Evolutionary conservation across 2,113 vertebrate genomes (phyloP).

Genomic region (Platycercus adscitus): DNA sequence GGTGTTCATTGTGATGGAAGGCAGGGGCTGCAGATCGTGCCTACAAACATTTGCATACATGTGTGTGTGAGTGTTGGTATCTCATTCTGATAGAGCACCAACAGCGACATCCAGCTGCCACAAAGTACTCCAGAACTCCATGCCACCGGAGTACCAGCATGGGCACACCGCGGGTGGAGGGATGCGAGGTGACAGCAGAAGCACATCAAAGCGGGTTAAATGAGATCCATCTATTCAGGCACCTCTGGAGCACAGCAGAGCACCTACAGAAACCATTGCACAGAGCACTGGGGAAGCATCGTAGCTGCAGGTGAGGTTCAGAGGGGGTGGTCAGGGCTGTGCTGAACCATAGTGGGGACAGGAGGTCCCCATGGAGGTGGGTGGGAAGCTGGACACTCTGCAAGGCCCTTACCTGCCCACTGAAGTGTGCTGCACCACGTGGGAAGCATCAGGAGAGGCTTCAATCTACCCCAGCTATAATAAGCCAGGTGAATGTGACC

Average conservation of each 20-base stretch:
- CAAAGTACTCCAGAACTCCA: neutral
- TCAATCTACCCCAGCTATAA: neutral
- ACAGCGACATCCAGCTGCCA: neutral
- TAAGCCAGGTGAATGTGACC: neutral
- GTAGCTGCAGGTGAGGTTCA: neutral
- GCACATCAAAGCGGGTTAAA: neutral
- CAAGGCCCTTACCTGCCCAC: neutral
- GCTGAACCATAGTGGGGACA: neutral
- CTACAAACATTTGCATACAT: neutral
- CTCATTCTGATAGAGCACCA: neutral
- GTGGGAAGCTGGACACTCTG: neutral
- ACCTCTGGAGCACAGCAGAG: neutral
- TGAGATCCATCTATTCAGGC: neutral
- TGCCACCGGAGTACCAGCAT: neutral
- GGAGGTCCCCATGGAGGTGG: neutral
- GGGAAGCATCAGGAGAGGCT: neutral
- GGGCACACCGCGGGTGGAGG: accelerated
- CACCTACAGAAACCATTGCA: neutral
- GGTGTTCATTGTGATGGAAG: neutral
- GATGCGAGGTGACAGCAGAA: neutral
- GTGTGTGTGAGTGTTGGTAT: neutral
- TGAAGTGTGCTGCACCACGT: neutral
- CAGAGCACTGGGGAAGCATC: neutral
- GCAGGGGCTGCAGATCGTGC: neutral
- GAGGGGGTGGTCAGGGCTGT: neutral